Evolutionary conservation across 2,888 invertebrate genomes (phyloP).

Genomic region (Phaonia tiefii): DNA sequence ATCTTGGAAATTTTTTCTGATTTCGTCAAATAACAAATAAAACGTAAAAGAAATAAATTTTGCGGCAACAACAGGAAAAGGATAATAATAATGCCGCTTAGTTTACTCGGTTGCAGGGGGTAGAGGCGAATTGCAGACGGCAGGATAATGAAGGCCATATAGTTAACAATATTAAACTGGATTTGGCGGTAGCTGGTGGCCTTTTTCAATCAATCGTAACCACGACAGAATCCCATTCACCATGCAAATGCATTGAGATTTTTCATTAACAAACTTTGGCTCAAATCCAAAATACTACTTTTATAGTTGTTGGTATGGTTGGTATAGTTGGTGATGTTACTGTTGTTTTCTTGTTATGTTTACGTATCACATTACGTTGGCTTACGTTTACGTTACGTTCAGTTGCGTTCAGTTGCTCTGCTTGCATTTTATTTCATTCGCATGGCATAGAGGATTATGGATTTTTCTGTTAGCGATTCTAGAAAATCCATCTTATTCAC

Average conservation of each 20-base stretch:
- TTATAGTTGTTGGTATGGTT: constrained; percentile 6
- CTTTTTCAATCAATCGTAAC: background rate
- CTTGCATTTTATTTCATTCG: background rate
- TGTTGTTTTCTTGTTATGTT: too few relatives aligned
- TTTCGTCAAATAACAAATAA: background rate
- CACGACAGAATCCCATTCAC: background rate
- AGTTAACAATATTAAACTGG: background rate
- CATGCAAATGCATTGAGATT: constrained; percentile 48
- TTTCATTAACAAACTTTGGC: constrained; percentile 63
- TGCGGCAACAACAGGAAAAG: background rate
- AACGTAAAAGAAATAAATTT: constrained; percentile 1
- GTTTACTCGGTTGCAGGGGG: constrained; percentile 25
- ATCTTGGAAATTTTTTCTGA: background rate
- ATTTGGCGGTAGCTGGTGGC: background rate
- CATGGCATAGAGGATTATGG: background rate
- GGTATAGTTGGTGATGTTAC: too few relatives aligned
- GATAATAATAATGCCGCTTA: constrained; percentile 8
- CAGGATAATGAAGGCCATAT: background rate
- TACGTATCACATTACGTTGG: background rate
- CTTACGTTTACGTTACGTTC: background rate
- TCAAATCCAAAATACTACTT: constrained; percentile 41
- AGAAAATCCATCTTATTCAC: constrained; percentile 50
- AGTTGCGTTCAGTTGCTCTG: background rate
- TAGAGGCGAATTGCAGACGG: too few relatives aligned
- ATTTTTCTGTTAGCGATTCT: constrained; percentile 27